Base-by-base conservation (phyloP, 2,113 vertebrate genomes). In the Piliocolobus tephrosceles region DNA sequence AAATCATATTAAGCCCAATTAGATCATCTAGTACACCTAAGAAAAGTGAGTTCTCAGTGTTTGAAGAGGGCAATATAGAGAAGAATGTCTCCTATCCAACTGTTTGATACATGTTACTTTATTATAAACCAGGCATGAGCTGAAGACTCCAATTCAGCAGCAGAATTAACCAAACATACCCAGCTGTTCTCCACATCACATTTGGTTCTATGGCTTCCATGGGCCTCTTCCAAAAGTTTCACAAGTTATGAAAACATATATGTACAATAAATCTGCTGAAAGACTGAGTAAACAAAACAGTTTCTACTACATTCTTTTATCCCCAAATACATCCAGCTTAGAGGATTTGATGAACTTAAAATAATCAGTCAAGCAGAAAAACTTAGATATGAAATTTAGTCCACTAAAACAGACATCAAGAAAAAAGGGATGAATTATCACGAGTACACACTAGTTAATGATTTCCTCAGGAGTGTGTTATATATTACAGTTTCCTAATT, bases 321-420 rank as follows among this genome's bases (percentile, higher is more conserved):
- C 55, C 40, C 27, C 52, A 72, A 83, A 80, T 32, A 72, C 11
- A 83, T 22, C 5, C 23, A 75, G 35, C 17, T 93, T 17, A 72
- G 12, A 95, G 35, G 16, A 64, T 72, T 22, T 45, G 1, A 4
- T 52, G 43, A 89, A 93, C 23, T 61, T 50, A 58, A 88, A 94
- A 27, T 22, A 91, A 85, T 94, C 32, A 55, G 52, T 55, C 35
- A 90, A 58, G n/a, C 50, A 88, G 47, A 68, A 96, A 96, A 94
- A 57, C 17, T 64, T 23, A 58, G 45, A 78, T 35, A 58, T 7
- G 32, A 81, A 88, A 79, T 86, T 80, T 22, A 55, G 35, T 20
- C 82, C 17, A 30, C 57, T 85, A 89, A 93, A 76, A 91, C 32
- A 57, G 5, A 92, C 52, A 86, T 40, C 12, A 90, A 95, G 68